Percentiles rank a stretch among this genome's conserved stretches.
phyloP scores from a whole-genome alignment of 2,113 vertebrate genomes.

The Acanthisitta chloris region DNA sequence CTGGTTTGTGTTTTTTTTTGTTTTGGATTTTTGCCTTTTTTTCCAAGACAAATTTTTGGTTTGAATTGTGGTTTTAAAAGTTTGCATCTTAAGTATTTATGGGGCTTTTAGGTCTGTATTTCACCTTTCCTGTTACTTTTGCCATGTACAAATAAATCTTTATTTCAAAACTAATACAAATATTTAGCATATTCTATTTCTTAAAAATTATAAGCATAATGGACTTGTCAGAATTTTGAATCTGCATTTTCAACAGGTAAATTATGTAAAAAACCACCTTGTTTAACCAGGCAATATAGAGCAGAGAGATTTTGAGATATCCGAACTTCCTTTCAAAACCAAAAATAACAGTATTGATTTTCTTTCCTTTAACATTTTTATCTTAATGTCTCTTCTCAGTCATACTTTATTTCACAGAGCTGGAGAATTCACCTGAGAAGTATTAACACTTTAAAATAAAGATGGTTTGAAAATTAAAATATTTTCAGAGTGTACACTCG shows the following conservation, averaged over 20 bases:
- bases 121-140: not conserved
- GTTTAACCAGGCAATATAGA: not conserved
- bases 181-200: not conserved
- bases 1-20: rapidly evolving
- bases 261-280: not conserved
- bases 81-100: not conserved
- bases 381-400: not conserved
- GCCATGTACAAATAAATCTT: not conserved
- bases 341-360: not conserved
- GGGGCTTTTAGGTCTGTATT: rapidly evolving
- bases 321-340: not conserved
- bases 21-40: rapidly evolving
- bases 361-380: not conserved
- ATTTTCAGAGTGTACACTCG: not conserved
- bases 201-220: not conserved
- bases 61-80: not conserved
- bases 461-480: no score
- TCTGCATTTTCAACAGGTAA: not conserved
- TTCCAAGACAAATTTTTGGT: not conserved
- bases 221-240: not conserved
- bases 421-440: not conserved
- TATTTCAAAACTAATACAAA: not conserved
- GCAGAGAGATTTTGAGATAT: not conserved
- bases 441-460: not conserved
- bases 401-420: not conserved